Percentiles rank a stretch among this genome's conserved stretches.
Conservation (phyloP, 2,888 invertebrate species). For the Notocelia uddmanniana region DNA sequence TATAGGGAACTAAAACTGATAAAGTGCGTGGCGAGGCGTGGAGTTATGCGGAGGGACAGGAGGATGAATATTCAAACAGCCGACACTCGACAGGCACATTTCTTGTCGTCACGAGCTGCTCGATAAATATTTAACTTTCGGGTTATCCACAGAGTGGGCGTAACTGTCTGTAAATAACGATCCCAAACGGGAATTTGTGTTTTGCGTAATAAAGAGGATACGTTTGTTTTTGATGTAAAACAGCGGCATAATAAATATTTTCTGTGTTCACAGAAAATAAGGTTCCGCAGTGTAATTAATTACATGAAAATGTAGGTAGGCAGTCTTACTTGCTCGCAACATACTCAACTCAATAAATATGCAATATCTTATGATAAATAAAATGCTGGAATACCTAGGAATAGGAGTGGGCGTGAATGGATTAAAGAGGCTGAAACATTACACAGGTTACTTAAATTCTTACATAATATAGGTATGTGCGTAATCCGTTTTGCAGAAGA, state of each 20-base stretch:
- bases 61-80: constrained; percentile 20
- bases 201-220: constrained; percentile 2
- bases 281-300: not conserved
- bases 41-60: not conserved
- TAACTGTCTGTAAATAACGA: constrained; percentile 3
- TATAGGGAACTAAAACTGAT: constrained; percentile 1
- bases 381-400: no score
- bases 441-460: no score
- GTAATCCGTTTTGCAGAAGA: no score
- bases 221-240: not conserved
- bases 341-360: no score
- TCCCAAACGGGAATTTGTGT: not conserved
- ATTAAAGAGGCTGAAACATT: no score
- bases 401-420: no score
- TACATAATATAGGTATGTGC: no score
- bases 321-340: no score
- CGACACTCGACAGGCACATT: not conserved
- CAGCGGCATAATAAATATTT: not conserved
- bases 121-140: constrained; percentile 32
- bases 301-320: not conserved
- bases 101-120: constrained; percentile 13
- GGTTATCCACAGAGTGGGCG: constrained; percentile 9
- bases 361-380: no score
- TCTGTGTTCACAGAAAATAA: not conserved
- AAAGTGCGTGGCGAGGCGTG: not conserved